Evolutionary conservation across 2,797 vertebrate genomes (phyloP).

Genomic region (Cheirogaleus major): DNA sequence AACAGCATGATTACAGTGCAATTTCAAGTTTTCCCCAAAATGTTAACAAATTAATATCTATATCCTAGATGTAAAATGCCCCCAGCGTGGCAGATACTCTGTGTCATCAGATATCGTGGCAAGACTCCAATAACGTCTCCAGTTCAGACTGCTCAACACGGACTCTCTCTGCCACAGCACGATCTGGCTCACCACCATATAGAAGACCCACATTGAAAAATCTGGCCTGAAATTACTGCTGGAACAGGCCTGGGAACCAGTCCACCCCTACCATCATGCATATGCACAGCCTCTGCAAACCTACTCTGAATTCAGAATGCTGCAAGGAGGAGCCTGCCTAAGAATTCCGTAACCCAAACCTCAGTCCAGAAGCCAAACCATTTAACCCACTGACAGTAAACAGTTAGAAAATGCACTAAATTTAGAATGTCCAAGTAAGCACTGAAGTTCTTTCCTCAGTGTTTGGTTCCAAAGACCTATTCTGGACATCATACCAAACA

Average conservation of each 20-base stretch:
- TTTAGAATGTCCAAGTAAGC: slow-evolving; percentile 63
- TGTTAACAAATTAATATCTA: neutral
- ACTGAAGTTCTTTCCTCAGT: slow-evolving; percentile 45
- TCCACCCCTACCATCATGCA: neutral
- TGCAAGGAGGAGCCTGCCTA: neutral
- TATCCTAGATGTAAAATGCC: neutral
- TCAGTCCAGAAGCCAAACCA: neutral
- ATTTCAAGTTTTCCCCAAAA: neutral
- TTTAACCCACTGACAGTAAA: slow-evolving; percentile 44
- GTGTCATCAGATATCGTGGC: neutral
- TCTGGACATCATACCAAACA: slow-evolving; percentile 44
- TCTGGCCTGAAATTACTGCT: neutral
- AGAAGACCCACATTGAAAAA: neutral
- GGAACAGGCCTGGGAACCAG: neutral
- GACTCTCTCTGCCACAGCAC: neutral
- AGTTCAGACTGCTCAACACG: neutral
- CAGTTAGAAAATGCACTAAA: slow-evolving; percentile 66
- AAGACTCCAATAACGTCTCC: neutral
- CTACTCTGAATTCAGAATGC: neutral
- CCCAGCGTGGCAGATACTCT: neutral
- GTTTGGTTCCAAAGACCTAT: slow-evolving; percentile 59
- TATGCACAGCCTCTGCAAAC: neutral
- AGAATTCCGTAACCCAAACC: slow-evolving; percentile 29
- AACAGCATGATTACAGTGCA: neutral
- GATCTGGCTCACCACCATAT: neutral